Base-by-base conservation (phyloP, 2,888 invertebrate species). In the Orthosia gothica region DNA sequence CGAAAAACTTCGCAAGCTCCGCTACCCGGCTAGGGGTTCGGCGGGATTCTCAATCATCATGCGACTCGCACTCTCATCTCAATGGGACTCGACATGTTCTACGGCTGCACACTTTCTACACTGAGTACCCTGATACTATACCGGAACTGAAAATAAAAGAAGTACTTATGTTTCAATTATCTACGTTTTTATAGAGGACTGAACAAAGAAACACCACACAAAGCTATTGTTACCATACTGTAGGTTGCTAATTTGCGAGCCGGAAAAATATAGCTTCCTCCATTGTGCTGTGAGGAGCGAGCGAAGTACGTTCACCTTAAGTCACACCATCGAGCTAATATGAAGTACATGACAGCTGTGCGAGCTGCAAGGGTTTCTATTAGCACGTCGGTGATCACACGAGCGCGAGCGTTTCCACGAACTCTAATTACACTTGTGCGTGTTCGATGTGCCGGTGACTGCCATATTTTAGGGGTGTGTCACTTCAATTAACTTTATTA, bases 341-440 rank as follows among this genome's bases (percentile, higher is more conserved):
- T 32, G 52, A 47, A 40, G 12, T 26, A 54, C 52, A 18, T 45
- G 47, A 15, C 32, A 49, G 32, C 65, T 59, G 47, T 23, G 16
- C 47, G 64, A 64, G 59, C 32, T 49, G 52, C 58, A 52, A 32
- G 63, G 58, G 47, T 18, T 50, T 72, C 47, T 61, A n/a, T 45
- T 45, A 52, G 55, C 55, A 20, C 62, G 45, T 49, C 58, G 45
- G 63, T 67, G 63, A 55, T 57, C 54, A 59, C 68, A 57, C 11
- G 18, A 70, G 61, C 65, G 18, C 13, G 18, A 70, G 61, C 65
- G 23, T 65, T 72, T 73, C 72, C 62, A n/a, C 57, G 72, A 82
- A 78, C 64, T 67, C 2, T 52, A 52, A 54, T 67, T 52, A 58
- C 49, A 26, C 61, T 47, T 23, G 26, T 32, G 61, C 66, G 54